Evolutionary conservation across 2,113 vertebrate species (phyloP).

Genomic region (Oncorhynchus mykiss): DNA sequence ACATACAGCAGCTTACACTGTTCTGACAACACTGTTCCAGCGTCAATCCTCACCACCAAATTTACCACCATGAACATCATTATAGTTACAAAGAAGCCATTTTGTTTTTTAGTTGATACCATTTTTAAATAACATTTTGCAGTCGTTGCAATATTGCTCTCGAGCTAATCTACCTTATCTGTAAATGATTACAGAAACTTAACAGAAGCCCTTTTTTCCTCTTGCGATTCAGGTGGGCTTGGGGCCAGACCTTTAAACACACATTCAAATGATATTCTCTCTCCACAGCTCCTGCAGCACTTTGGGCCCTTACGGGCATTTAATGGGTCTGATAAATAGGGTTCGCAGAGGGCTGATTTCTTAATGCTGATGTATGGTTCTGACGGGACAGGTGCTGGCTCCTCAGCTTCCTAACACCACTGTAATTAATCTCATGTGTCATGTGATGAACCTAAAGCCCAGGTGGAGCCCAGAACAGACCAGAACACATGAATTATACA

Average conservation of each 20-base stretch:
- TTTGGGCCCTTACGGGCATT: slow-evolving; percentile 19
- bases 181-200: no score
- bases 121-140: no score
- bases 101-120: background rate
- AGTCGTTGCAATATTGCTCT: no score
- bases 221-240: background rate
- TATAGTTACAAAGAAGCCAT: background rate
- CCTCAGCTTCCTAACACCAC: slow-evolving; percentile 38
- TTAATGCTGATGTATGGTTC: slow-evolving; percentile 49
- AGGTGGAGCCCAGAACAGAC: background rate
- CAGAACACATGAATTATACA: slow-evolving; percentile 28
- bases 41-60: background rate
- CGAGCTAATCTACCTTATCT: no score
- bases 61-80: background rate
- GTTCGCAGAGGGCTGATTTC: slow-evolving; percentile 38
- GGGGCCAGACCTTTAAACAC: background rate
- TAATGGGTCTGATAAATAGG: slow-evolving; percentile 47
- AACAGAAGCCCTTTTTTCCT: background rate
- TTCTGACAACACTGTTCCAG: slow-evolving; percentile 1
- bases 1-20: background rate
- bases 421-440: slow-evolving; percentile 48
- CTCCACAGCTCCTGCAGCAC: background rate
- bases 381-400: slow-evolving; percentile 48
- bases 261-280: slow-evolving; percentile 20
- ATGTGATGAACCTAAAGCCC: slow-evolving; percentile 27